Evolutionary conservation across 2,888 invertebrate genomes (phyloP).

Genomic region (Tetranychus piercei): DNA sequence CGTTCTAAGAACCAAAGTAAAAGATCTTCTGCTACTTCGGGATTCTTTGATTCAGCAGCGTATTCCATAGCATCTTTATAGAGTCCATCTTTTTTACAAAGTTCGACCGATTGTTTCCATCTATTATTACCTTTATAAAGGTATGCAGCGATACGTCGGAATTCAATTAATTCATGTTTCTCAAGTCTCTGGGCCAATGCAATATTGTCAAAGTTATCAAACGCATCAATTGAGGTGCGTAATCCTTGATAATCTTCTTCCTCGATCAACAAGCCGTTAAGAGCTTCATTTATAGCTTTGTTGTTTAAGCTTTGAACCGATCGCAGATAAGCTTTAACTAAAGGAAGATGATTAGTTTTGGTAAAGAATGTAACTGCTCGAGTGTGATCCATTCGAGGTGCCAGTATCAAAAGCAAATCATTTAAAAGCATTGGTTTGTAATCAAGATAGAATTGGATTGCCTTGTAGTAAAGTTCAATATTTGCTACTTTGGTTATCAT

Average conservation of each 20-base stretch:
- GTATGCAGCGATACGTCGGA: slow-evolving; percentile 95
- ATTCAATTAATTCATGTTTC: slow-evolving; percentile 95
- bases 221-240: slow-evolving; percentile 93
- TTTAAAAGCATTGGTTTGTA: slow-evolving; percentile 90
- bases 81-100: slow-evolving; percentile 95
- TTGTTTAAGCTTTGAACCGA: slow-evolving; percentile 97
- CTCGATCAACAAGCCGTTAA: slow-evolving; percentile 83
- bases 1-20: slow-evolving; percentile 93
- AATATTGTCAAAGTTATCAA: slow-evolving; percentile 99
- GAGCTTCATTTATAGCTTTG: slow-evolving; percentile 96
- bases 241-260: slow-evolving; percentile 94
- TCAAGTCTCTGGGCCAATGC: slow-evolving; percentile 90
- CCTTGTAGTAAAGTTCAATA: slow-evolving; percentile 96
- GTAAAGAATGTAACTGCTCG: slow-evolving; percentile 48
- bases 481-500: slow-evolving; percentile 88
- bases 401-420: slow-evolving; percentile 81
- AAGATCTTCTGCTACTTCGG: slow-evolving; percentile 91
- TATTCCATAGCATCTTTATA: slow-evolving; percentile 99
- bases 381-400: slow-evolving; percentile 96
- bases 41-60: slow-evolving; percentile 87
- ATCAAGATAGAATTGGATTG: slow-evolving; percentile 96
- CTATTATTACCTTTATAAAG: slow-evolving; percentile 97
- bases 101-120: slow-evolving; percentile 98
- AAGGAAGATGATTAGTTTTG: slow-evolving; percentile 61
- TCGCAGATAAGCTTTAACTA: slow-evolving; percentile 91